These are phyloP conservation scores for Antechinus flavipes DNA, from an alignment of 2,113 vertebrate species.

Conservation along the genomic window DNA sequence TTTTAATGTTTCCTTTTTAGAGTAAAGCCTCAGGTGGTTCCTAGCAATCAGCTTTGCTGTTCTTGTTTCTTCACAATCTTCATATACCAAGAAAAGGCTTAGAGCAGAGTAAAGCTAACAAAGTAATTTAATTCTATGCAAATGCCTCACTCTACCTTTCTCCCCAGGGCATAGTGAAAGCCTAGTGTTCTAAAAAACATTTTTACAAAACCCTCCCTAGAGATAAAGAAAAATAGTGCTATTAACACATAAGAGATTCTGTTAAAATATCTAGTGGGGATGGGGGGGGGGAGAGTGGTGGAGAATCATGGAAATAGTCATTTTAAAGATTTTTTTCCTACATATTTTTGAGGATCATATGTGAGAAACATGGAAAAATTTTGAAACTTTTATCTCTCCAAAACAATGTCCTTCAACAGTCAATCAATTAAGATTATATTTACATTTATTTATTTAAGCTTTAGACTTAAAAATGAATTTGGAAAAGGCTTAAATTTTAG, in stretches of 20 bases:
- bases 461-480: neutral
- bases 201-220: constrained; percentile 30
- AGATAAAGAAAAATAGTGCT: neutral
- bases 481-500: neutral
- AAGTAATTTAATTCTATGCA: constrained; percentile 24
- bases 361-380: neutral
- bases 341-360: neutral
- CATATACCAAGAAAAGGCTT: neutral
- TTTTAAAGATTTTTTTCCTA: neutral
- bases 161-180: constrained; percentile 43
- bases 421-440: neutral
- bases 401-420: neutral
- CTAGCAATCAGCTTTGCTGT: neutral
- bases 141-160: constrained; percentile 16
- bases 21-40: constrained; percentile 4
- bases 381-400: neutral
- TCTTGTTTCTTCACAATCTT: neutral
- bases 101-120: neutral
- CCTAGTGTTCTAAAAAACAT: constrained; percentile 49
- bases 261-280: neutral
- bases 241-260: neutral
- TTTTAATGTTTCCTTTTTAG: constrained; percentile 34
- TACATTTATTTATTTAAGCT: neutral
- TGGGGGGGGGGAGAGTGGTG: neutral
- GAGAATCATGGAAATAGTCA: neutral